phyloP scores from a whole-genome alignment of 2,797 vertebrate genomes.

The Sylvilagus floridanus region DNA sequence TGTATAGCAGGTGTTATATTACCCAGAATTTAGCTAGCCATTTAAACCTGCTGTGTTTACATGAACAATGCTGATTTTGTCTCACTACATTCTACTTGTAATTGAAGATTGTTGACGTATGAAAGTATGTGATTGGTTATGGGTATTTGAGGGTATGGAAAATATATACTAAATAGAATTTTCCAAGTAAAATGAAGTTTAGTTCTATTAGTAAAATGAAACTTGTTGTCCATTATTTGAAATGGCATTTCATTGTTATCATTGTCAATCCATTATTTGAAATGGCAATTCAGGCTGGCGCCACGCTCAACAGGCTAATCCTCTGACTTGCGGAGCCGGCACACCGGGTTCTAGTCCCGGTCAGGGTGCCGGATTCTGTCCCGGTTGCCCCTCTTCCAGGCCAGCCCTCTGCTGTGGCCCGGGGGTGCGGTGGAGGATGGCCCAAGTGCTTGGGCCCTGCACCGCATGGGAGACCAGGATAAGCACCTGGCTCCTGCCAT shows the following conservation, averaged over 20 bases:
- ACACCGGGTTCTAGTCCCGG: too few relatives aligned
- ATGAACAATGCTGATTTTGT: not conserved
- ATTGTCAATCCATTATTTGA: not conserved
- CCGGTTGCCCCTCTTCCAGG: too few relatives aligned
- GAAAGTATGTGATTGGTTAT: not conserved
- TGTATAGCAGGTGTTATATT: not conserved
- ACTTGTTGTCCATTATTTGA: not conserved
- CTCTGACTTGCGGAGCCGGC: too few relatives aligned
- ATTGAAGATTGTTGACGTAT: not conserved
- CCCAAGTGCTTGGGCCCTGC: too few relatives aligned
- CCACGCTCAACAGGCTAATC: too few relatives aligned
- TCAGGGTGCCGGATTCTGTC: too few relatives aligned
- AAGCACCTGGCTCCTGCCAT: too few relatives aligned
- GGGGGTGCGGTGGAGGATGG: too few relatives aligned
- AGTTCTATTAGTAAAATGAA: not conserved
- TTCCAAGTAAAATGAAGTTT: conserved; percentile 33
- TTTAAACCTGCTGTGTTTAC: conserved; percentile 34
- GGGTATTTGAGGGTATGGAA: not conserved
- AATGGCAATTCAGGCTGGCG: not conserved
- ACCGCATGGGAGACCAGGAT: too few relatives aligned
- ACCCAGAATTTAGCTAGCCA: not conserved
- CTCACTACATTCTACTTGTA: not conserved
- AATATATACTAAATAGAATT: not conserved
- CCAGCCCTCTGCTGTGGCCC: too few relatives aligned
- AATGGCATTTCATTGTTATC: not conserved